Base-by-base conservation (phyloP, 2,888 invertebrate species). In the Liopterus haemorrhoidalis region DNA sequence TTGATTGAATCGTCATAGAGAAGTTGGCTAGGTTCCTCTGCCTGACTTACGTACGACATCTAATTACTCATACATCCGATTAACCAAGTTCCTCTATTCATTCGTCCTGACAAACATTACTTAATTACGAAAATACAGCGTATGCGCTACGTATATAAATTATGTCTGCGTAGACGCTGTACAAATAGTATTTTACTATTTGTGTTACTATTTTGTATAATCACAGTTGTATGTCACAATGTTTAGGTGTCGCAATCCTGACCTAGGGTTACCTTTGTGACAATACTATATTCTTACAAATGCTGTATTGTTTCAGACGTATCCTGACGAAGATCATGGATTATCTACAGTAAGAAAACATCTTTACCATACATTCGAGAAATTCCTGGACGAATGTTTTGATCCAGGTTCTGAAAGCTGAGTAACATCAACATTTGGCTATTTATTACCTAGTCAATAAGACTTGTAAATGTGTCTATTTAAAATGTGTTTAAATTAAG, bases 271-370 rank as follows among this genome's bases (percentile, higher is more conserved):
- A 14, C 44, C 21, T 24, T 22, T 16, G 2, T 21, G 27, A 27
- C 11, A 31, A 22, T 31, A 30, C 11, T 20, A 5, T 12, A 18
- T 36, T 32, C 2, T n/a, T n/a, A n/a, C n/a, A n/a, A n/a, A n/a
- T n/a, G n/a, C n/a, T 40, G 38, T 53, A 56, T 52, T 61, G 54
- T 71, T 70, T 46, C 76, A 94, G 93, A 86, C 86, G 51, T 96
- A 96, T 67, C 85, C 94, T 0, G 95, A 95, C 64, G 92, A 94
- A 71, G 88, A 90, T 60, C 95, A 95, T 62, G 81, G 84, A n/a
- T 70, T 95, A 48, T 71, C 74, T 5, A 83, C 83, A 22, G 88
- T 91, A 2, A 76, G 88, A 49, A 83, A 82, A 6, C 95, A 95
- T 71, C 74, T 95, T 19, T 94, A 93, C 66, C 89, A 91, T 66